A percentile compares a stretch with the other conserved stretches of the same genome.
phyloP scores from a whole-genome alignment of 2,888 invertebrate genomes.

The Brassicogethes aeneus region DNA sequence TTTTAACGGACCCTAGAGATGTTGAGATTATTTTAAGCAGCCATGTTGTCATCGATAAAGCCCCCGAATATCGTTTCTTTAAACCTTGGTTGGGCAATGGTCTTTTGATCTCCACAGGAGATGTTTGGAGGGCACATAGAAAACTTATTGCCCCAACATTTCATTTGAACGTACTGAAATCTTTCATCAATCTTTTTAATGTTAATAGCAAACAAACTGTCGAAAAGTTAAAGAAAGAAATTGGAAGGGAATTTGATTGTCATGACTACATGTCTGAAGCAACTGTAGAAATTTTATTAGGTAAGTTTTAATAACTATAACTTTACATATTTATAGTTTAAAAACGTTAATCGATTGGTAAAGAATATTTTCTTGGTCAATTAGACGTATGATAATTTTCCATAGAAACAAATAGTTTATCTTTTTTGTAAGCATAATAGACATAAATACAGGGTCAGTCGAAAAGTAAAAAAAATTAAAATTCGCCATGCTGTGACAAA shows the following conservation, averaged over 20 bases:
- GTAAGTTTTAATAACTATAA: conserved; percentile 46
- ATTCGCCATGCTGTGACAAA: no score
- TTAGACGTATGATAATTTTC: no score
- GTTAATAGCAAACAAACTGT: conserved; percentile 70
- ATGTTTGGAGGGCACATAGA: conserved; percentile 78
- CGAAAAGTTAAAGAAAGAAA: conserved; percentile 60
- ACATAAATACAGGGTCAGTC: no score
- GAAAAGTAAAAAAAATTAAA: no score
- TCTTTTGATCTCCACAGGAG: conserved; percentile 72
- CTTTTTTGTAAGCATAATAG: no score
- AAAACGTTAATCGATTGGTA: neutral
- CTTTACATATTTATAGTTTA: neutral
- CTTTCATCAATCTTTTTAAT: conserved; percentile 78
- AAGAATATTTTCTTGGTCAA: no score
- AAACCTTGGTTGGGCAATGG: conserved; percentile 79
- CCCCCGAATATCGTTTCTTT: conserved; percentile 70
- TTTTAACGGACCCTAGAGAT: conserved; percentile 67
- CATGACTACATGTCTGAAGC: conserved; percentile 81
- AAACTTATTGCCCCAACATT: conserved; percentile 83
- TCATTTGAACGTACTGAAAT: conserved; percentile 79
- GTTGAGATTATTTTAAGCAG: conserved; percentile 72
- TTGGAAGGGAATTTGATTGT: conserved; percentile 65
- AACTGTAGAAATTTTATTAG: conserved; percentile 68
- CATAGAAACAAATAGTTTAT: no score
- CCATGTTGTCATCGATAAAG: conserved; percentile 72